Percentiles rank a stretch among this genome's conserved stretches.
phyloP scores from a whole-genome alignment of 1,140 invertebrate species.

The Amphibalanus amphitrite region DNA sequence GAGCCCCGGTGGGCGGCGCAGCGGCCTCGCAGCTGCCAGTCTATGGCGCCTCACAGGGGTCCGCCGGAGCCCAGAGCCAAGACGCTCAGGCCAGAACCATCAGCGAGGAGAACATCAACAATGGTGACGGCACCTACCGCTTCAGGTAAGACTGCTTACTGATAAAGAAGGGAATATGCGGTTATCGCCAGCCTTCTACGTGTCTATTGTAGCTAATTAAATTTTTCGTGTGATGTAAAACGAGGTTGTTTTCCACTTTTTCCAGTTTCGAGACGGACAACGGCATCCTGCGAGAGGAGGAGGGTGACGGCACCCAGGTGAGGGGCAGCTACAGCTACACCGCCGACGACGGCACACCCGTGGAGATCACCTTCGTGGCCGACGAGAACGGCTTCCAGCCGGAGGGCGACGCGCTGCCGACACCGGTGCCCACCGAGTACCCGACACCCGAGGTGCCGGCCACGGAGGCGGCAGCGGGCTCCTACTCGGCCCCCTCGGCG shows the following conservation, averaged over 20 bases:
- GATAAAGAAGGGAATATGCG: too few species aligned
- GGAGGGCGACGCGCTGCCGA: not conserved
- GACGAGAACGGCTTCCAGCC: conserved; percentile 1
- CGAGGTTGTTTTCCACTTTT: not conserved
- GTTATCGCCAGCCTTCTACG: too few species aligned
- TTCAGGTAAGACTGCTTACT: not conserved
- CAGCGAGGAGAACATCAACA: conserved; percentile 1
- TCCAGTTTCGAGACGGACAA: not conserved
- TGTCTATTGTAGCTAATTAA: too few species aligned
- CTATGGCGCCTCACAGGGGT: not conserved
- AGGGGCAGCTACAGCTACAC: not conserved
- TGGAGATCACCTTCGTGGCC: not conserved
- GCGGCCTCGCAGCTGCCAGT: not conserved
- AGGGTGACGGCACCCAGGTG: not conserved
- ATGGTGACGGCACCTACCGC: not conserved
- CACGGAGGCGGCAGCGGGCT: not conserved
- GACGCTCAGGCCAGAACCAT: not conserved
- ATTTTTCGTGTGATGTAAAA: too few species aligned
- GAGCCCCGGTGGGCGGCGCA: too few species aligned
- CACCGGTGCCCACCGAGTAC: conserved; percentile 1
- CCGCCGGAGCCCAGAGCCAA: not conserved
- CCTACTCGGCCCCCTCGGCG: too few species aligned
- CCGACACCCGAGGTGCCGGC: not conserved
- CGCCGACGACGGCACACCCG: not conserved
- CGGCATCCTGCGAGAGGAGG: not conserved